Conservation (phyloP, 2,888 invertebrate genomes). For the Ornithoptera priamus region DNA sequence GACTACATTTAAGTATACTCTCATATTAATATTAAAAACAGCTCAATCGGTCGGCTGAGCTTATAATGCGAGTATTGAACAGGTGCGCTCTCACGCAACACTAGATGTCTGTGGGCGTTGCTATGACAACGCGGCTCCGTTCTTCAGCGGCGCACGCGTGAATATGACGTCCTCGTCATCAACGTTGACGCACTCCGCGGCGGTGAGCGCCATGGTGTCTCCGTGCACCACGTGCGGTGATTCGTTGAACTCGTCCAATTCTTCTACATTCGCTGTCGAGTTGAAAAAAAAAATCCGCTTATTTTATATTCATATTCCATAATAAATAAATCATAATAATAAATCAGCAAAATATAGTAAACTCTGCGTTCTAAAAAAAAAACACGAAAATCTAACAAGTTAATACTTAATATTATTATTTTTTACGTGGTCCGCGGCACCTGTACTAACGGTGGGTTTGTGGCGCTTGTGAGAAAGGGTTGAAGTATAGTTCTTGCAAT, state of each 20-base stretch:
- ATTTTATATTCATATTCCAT: not conserved
- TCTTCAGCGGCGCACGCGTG: slow-evolving; percentile 58
- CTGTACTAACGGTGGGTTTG: no score
- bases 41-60: not conserved
- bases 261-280: slow-evolving; percentile 83
- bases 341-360: no score
- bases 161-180: slow-evolving; percentile 77
- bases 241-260: slow-evolving; percentile 94
- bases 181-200: slow-evolving; percentile 60
- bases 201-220: slow-evolving; percentile 66
- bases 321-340: no score
- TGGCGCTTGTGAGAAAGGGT: no score
- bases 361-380: no score
- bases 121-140: slow-evolving; percentile 66
- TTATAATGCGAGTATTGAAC: not conserved
- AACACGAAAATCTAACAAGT: no score
- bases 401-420: no score
- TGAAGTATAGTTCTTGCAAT: no score
- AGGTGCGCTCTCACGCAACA: not conserved
- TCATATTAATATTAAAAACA: slow-evolving; percentile 8
- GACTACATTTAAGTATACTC: slow-evolving; percentile 9
- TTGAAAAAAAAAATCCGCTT: not conserved
- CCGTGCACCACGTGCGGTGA: slow-evolving; percentile 90
- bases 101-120: slow-evolving; percentile 37
- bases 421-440: no score